These are phyloP conservation scores for Elephas maximus DNA, from an alignment of 2,113 vertebrate genomes.

Conservation along the genomic window DNA sequence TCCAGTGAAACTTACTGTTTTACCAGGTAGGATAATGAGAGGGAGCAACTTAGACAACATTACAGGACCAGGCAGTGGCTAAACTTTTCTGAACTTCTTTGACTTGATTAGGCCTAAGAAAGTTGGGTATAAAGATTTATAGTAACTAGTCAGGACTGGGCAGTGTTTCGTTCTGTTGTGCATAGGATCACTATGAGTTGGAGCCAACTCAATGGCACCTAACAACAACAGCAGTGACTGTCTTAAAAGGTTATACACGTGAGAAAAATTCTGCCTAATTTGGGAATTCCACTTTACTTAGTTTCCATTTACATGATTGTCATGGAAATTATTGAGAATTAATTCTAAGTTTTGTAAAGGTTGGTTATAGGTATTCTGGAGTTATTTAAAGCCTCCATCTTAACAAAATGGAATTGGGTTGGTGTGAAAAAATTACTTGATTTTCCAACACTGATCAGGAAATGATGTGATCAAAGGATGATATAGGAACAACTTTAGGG, in stretches of 20 bases:
- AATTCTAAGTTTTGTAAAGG: conserved; percentile 23
- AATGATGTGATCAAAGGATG: conserved; percentile 19
- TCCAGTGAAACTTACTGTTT: conserved; percentile 16
- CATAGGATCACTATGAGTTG: too few species aligned
- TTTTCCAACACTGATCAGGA: neutral
- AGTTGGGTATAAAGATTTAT: neutral
- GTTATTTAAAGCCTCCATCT: neutral
- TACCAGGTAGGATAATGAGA: conserved; percentile 19
- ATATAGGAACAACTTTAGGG: neutral
- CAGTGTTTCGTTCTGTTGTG: too few species aligned
- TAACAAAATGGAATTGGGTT: conserved; percentile 55
- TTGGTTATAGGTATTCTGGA: neutral
- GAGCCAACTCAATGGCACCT: too few species aligned
- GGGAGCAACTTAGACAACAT: neutral
- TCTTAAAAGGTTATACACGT: neutral
- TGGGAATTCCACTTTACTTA: neutral
- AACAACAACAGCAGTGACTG: neutral
- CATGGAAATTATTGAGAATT: neutral
- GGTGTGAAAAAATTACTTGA: conserved; percentile 15
- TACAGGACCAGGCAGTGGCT: neutral
- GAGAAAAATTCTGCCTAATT: conserved; percentile 42
- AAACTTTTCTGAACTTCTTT: conserved; percentile 33
- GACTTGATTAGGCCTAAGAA: conserved; percentile 4
- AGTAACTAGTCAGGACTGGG: neutral
- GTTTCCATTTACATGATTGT: conserved; percentile 35